Conservation (phyloP, 1,140 invertebrate genomes). For the Lepidurus couesii region DNA sequence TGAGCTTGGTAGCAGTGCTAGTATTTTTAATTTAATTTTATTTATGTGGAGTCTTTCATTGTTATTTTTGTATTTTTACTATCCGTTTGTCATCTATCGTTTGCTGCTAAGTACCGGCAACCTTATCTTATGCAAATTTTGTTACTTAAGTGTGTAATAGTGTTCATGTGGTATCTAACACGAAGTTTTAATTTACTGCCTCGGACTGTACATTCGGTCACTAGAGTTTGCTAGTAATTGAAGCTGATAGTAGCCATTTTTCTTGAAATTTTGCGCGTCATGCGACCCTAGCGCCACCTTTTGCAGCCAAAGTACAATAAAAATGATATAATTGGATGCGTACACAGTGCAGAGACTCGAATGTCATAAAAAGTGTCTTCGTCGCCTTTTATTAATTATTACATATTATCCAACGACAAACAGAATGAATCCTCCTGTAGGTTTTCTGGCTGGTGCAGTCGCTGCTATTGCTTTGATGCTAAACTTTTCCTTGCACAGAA, state of each 20-base stretch:
- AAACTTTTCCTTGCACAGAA: constrained; percentile 68
- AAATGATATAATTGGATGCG: too few species aligned
- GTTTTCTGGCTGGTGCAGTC: constrained; percentile 26
- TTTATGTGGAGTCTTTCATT: not conserved
- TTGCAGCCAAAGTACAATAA: too few species aligned
- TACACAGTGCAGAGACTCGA: too few species aligned
- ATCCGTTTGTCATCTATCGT: not conserved
- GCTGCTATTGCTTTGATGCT: constrained; percentile 43
- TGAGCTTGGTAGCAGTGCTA: not conserved
- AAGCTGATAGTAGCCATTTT: too few species aligned
- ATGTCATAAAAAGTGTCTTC: too few species aligned
- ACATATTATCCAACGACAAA: not conserved
- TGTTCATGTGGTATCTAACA: constrained; percentile 22
- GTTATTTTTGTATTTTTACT: not conserved
- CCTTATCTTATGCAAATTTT: constrained; percentile 16
- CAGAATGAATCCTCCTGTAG: constrained; percentile 25
- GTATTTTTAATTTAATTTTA: not conserved
- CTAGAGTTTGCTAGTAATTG: not conserved
- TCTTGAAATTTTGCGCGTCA: too few species aligned
- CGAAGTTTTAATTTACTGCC: not conserved
- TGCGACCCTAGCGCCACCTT: too few species aligned
- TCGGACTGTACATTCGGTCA: not conserved
- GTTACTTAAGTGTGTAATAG: constrained; percentile 2
- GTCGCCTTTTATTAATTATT: too few species aligned
- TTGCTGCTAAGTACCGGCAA: constrained; percentile 15